A percentile compares a stretch with the other conserved stretches of the same genome.
Conservation (phyloP, 2,797 vertebrate species). For the Catostomus latipinnis region DNA sequence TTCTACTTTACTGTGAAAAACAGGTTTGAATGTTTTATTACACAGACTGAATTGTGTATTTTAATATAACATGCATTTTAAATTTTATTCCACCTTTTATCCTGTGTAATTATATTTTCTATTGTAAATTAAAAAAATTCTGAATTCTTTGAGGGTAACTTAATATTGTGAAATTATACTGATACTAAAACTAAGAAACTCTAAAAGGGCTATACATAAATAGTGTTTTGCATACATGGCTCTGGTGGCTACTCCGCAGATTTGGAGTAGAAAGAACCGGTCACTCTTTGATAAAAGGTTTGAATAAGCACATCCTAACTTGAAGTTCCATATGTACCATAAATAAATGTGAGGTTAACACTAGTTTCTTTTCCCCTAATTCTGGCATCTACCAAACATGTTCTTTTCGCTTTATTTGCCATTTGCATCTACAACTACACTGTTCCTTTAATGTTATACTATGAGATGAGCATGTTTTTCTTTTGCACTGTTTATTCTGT, state of each 20-base stretch:
- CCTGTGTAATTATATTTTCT: constrained; percentile 24
- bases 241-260: not conserved
- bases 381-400: not conserved
- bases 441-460: not conserved
- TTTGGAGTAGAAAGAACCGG: not conserved
- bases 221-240: not conserved
- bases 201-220: constrained; percentile 15
- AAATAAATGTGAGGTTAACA: not conserved
- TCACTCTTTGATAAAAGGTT: not conserved
- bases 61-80: constrained; percentile 25
- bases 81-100: constrained; percentile 18
- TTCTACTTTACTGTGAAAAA: constrained; percentile 38
- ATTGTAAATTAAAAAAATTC: constrained; percentile 3
- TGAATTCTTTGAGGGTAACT: not conserved
- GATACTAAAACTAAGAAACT: not conserved
- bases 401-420: not conserved
- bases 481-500: not conserved
- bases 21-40: constrained; percentile 32
- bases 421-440: constrained; percentile 4
- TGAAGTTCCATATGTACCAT: not conserved
- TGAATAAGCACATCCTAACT: not conserved
- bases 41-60: constrained; percentile 29
- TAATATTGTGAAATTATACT: not conserved
- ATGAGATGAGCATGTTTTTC: not conserved
- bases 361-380: constrained; percentile 1